Conservation (phyloP, 2,113 vertebrate genomes). For the Penelope pileata region DNA sequence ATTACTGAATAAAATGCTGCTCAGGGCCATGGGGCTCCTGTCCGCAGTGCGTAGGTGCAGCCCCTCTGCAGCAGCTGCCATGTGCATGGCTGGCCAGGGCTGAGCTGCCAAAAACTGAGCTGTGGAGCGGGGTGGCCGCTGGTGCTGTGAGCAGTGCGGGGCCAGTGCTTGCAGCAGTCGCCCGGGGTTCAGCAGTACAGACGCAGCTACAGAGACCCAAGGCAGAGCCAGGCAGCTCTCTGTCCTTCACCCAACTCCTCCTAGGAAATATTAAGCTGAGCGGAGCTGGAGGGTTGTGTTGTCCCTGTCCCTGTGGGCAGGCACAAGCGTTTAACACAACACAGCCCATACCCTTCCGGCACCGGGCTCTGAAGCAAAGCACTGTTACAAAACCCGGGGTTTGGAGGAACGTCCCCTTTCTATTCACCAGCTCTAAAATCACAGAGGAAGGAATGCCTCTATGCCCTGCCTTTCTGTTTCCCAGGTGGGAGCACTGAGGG, state of each 20-base stretch:
- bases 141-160: accelerated
- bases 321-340: neutral
- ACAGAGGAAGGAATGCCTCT: neutral
- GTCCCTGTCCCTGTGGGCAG: neutral
- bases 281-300: neutral
- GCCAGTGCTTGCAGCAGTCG: neutral
- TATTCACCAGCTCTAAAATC: neutral
- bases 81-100: neutral
- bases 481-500: neutral
- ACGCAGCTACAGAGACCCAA: neutral
- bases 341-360: neutral
- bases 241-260: neutral
- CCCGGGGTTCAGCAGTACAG: neutral
- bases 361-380: neutral
- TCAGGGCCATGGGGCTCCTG: neutral
- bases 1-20: neutral
- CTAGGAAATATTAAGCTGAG: neutral
- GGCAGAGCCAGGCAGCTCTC: neutral
- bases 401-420: neutral
- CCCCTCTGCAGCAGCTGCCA: neutral
- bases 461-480: neutral
- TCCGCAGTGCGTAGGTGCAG: neutral
- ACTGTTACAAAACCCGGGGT: neutral
- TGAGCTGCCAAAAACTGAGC: neutral
- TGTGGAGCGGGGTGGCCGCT: neutral